Conservation (phyloP, 2,113 vertebrate genomes). For the Leptodactylus fuscus region DNA sequence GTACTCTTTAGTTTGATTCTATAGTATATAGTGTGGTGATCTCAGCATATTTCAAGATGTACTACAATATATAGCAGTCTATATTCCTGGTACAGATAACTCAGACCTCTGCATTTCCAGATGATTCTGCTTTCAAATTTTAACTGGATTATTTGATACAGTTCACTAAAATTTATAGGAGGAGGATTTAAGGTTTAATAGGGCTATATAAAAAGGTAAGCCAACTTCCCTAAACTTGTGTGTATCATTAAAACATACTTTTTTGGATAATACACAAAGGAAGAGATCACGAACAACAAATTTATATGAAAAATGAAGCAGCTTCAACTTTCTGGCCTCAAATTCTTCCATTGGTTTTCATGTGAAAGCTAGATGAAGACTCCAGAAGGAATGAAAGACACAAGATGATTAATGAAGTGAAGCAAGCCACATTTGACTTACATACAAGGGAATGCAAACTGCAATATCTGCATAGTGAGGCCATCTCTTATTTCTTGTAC, state of each 20-base stretch:
- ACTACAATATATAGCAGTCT: not conserved
- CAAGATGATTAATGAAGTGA: conserved; percentile 56
- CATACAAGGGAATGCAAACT: conserved; percentile 42
- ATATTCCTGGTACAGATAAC: conserved; percentile 42
- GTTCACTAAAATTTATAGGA: conserved; percentile 64
- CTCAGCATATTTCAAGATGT: conserved; percentile 6
- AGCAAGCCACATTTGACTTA: conserved; percentile 34
- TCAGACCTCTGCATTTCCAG: conserved; percentile 59
- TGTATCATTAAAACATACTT: conserved; percentile 63
- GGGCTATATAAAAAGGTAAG: conserved; percentile 52
- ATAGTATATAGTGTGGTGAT: not conserved
- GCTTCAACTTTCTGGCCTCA: not conserved
- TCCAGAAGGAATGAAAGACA: conserved; percentile 42
- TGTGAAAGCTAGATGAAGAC: conserved; percentile 45
- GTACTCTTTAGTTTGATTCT: not conserved
- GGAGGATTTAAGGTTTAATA: conserved; percentile 63
- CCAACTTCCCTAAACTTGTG: conserved; percentile 47
- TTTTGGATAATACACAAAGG: conserved; percentile 62
- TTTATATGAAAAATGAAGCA: conserved; percentile 57
- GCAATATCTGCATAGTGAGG: conserved; percentile 41
- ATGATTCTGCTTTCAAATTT: conserved; percentile 60
- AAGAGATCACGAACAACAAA: conserved; percentile 64
- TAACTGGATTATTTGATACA: conserved; percentile 66
- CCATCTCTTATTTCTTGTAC: conserved; percentile 19
- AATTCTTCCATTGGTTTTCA: conserved; percentile 42